Percentiles rank a stretch among this genome's conserved stretches.
Evolutionary conservation across 2,797 vertebrate genomes (phyloP).

Genomic region (Sparus aurata): DNA sequence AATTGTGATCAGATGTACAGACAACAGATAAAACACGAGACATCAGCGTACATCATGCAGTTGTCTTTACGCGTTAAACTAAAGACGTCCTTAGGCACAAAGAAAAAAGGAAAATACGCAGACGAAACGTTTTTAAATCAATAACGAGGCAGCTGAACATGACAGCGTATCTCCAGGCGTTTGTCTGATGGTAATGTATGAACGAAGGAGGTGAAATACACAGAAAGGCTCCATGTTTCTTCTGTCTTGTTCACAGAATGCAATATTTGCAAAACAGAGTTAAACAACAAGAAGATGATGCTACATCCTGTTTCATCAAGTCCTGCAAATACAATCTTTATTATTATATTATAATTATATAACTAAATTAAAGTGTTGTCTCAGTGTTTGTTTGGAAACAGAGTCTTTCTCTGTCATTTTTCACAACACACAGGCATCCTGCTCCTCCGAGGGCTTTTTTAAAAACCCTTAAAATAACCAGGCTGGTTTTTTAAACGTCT

Average conservation of each 20-base stretch:
- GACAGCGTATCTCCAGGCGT: background rate
- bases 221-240: background rate
- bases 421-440: background rate
- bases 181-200: too few species aligned
- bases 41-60: too few species aligned
- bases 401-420: background rate
- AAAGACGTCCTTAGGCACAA: background rate
- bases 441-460: background rate
- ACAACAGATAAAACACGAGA: background rate
- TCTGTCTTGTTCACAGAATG: background rate
- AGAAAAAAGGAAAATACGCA: background rate
- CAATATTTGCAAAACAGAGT: too few species aligned
- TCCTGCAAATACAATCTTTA: too few species aligned
- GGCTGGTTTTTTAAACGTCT: background rate
- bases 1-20: slow-evolving; percentile 2
- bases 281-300: too few species aligned
- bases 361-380: too few species aligned
- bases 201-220: background rate
- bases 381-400: background rate
- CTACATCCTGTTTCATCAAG: too few species aligned
- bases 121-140: background rate
- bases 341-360: too few species aligned
- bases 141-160: background rate
- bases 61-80: background rate
- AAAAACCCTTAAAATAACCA: background rate